phyloP scores from a whole-genome alignment of 1,140 invertebrate genomes.

The Ceratina calcarata region DNA sequence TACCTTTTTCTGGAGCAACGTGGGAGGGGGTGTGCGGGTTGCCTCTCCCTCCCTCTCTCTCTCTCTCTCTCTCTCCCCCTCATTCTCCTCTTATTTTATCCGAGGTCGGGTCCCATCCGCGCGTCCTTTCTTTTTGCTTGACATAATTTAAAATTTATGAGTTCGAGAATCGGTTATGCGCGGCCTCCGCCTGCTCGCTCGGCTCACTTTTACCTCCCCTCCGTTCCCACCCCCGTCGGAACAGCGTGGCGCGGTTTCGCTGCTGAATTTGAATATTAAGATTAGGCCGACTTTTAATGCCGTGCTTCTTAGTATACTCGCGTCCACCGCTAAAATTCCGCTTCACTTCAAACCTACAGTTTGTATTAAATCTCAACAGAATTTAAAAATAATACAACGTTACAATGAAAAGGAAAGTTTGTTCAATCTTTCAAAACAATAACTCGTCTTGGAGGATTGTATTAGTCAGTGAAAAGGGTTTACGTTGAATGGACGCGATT shows the following conservation, averaged over 20 bases:
- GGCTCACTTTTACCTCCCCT: constrained; percentile 54
- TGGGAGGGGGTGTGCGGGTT: background rate
- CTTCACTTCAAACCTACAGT: no score
- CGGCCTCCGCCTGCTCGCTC: constrained; percentile 41
- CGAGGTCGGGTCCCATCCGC: constrained; percentile 67
- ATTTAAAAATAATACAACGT: no score
- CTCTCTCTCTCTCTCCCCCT: constrained; percentile 20
- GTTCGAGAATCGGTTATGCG: constrained; percentile 76
- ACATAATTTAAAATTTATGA: constrained; percentile 80
- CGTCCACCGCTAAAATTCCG: no score
- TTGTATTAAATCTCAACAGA: no score
- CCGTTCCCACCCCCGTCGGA: constrained; percentile 47
- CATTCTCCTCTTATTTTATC: constrained; percentile 63
- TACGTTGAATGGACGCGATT: constrained; percentile 58
- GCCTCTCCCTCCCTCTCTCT: constrained; percentile 2
- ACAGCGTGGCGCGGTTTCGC: constrained; percentile 63
- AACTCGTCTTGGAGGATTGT: no score
- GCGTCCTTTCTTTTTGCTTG: constrained; percentile 72
- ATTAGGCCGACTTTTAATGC: constrained; percentile 73
- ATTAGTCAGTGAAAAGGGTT: constrained; percentile 26
- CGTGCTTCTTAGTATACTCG: background rate
- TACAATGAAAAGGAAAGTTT: no score
- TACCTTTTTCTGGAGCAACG: constrained; percentile 61
- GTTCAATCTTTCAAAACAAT: no score
- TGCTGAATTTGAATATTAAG: constrained; percentile 78